Conservation (phyloP, 1,140 invertebrate species). For the Cydia fagiglandana region DNA sequence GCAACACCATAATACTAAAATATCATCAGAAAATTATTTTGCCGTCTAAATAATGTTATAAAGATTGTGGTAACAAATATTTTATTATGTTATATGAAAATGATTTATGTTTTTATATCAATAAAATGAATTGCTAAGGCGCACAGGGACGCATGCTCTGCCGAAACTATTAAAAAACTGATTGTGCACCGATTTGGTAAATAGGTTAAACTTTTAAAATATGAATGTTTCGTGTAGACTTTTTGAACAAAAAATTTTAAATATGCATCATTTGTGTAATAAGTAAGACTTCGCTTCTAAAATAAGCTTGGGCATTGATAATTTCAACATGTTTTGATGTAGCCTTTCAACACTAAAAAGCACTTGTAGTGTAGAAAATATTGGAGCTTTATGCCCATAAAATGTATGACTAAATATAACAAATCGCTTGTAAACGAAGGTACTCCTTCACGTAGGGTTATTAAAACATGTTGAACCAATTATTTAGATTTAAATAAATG, state of each 20-base stretch:
- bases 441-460: slow-evolving; percentile 29
- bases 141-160: slow-evolving; percentile 19
- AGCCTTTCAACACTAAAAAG: slow-evolving; percentile 17
- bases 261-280: slow-evolving; percentile 28
- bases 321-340: slow-evolving; percentile 54
- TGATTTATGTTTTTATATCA: slow-evolving; percentile 20
- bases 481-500: slow-evolving; percentile 37
- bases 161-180: neutral
- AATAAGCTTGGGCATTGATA: slow-evolving; percentile 39
- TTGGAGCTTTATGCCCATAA: neutral
- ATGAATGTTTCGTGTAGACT: slow-evolving; percentile 29
- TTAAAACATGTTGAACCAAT: slow-evolving; percentile 51
- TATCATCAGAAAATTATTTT: slow-evolving; percentile 17
- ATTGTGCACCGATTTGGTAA: slow-evolving; percentile 10
- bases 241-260: slow-evolving; percentile 25
- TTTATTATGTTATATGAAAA: slow-evolving; percentile 25
- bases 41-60: slow-evolving; percentile 15
- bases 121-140: neutral
- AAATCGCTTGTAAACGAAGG: slow-evolving; percentile 15
- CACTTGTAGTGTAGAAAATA: slow-evolving; percentile 9
- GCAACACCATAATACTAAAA: slow-evolving; percentile 16
- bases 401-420: slow-evolving; percentile 15
- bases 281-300: slow-evolving; percentile 32
- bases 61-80: slow-evolving; percentile 19
- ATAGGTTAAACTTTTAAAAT: slow-evolving; percentile 29